These are phyloP conservation scores for Axea sp. DNA, from an alignment of 2,888 invertebrate genomes.

Conservation along the genomic window DNA sequence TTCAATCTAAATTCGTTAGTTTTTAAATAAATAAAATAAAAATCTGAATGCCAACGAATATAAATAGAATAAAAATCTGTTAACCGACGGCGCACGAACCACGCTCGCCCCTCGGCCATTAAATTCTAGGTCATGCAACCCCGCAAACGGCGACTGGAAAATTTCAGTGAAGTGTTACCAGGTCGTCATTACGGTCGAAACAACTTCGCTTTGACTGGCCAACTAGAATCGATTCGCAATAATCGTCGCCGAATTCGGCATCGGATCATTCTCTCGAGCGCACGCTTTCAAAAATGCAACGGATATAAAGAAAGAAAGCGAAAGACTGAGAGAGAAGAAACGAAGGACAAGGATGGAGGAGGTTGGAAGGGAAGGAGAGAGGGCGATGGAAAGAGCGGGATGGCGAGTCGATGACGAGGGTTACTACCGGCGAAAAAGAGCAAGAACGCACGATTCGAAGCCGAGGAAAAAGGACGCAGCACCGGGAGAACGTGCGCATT, in stretches of 20 bases:
- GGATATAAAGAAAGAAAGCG: constrained; percentile 44
- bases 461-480: constrained; percentile 22
- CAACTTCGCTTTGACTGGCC: background rate
- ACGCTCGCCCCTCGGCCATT: constrained; percentile 2
- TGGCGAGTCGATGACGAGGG: constrained; percentile 48
- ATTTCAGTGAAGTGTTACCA: constrained; percentile 39
- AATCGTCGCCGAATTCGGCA: constrained; percentile 11
- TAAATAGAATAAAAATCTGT: too few species aligned
- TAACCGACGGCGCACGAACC: constrained; percentile 8
- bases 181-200: constrained; percentile 30
- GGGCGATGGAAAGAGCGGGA: constrained; percentile 12
- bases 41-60: too few species aligned
- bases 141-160: constrained; percentile 18
- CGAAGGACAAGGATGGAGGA: constrained; percentile 23
- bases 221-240: constrained; percentile 55
- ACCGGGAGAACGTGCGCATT: constrained; percentile 75
- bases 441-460: background rate
- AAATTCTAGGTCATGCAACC: constrained; percentile 30
- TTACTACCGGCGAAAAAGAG: constrained; percentile 35
- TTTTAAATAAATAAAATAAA: too few species aligned
- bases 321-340: constrained; percentile 23
- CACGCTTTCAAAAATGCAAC: constrained; percentile 40
- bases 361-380: background rate
- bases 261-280: constrained; percentile 52
- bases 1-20: too few species aligned